These are phyloP conservation scores for Chiloscyllium punctatum DNA, from an alignment of 2,797 vertebrate species.

Conservation along the genomic window DNA sequence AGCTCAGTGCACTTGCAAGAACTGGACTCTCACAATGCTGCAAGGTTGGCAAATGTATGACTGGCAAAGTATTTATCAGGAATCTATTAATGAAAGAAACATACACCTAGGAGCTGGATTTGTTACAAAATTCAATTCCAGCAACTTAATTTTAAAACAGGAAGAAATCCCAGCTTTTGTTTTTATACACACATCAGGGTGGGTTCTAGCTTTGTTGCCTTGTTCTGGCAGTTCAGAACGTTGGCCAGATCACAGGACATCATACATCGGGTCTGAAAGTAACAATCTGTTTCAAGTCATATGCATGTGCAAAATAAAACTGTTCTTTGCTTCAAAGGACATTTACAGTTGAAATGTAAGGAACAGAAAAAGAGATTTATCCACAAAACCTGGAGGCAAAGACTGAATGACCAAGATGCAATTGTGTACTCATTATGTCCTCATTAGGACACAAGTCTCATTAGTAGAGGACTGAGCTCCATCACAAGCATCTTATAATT, in stretches of 20 bases:
- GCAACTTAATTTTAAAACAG: background rate
- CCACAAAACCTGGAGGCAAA: too few species aligned
- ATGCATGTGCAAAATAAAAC: background rate
- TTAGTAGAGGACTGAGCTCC: background rate
- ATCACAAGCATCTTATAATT: background rate
- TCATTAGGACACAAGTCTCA: background rate
- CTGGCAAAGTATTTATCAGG: background rate
- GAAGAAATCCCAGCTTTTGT: background rate
- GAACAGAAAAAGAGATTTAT: too few species aligned
- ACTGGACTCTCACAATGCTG: background rate
- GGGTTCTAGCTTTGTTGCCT: background rate
- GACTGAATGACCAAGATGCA: too few species aligned
- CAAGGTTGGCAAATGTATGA: background rate
- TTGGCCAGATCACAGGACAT: slow-evolving; percentile 1
- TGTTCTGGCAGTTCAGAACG: background rate
- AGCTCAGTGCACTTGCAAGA: background rate
- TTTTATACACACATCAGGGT: background rate
- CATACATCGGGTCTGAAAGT: background rate
- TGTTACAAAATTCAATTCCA: background rate
- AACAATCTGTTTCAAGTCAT: background rate
- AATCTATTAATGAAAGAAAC: background rate
- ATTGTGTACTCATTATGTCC: background rate
- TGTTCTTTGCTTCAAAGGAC: background rate
- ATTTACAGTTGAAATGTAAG: background rate
- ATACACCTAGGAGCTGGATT: background rate